A percentile compares a stretch with the other conserved stretches of the same genome.
Conservation (phyloP, 2,888 invertebrate species). For the Eulithis prunata region DNA sequence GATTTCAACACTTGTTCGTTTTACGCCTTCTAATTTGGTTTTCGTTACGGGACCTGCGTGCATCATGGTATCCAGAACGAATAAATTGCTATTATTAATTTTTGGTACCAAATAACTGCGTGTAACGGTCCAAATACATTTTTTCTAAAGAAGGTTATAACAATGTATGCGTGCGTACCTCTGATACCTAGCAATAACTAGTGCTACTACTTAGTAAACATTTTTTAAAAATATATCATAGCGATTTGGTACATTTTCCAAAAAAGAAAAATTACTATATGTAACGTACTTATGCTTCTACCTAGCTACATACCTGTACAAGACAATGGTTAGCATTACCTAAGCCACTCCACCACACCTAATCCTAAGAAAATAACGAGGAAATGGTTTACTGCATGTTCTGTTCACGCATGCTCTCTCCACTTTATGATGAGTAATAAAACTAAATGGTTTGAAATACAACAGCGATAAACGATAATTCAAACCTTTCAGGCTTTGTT, state of each 20-base stretch:
- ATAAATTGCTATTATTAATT: too few species aligned
- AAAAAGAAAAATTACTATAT: too few species aligned
- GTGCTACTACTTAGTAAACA: too few species aligned
- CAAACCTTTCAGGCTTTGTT: constrained; percentile 16
- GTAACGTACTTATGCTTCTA: neutral
- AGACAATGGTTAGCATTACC: constrained; percentile 30
- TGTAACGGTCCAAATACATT: too few species aligned
- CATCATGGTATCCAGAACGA: neutral
- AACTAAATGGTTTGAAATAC: constrained; percentile 55
- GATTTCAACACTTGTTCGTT: constrained; percentile 40
- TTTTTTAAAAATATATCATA: too few species aligned
- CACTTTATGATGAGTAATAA: constrained; percentile 57
- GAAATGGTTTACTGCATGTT: constrained; percentile 51
- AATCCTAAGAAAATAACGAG: constrained; percentile 43
- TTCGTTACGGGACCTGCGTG: constrained; percentile 16
- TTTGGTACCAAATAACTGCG: too few species aligned
- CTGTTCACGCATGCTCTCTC: constrained; percentile 46
- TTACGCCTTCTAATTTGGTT: constrained; percentile 19
- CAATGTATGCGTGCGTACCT: too few species aligned
- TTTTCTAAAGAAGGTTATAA: too few species aligned
- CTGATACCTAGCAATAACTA: too few species aligned
- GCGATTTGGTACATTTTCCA: too few species aligned
- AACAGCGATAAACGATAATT: constrained; percentile 31
- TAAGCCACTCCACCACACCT: constrained; percentile 35
- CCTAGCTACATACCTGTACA: constrained; percentile 10